phyloP scores from a whole-genome alignment of 2,888 invertebrate species.

The Chydorus sphaericus region DNA sequence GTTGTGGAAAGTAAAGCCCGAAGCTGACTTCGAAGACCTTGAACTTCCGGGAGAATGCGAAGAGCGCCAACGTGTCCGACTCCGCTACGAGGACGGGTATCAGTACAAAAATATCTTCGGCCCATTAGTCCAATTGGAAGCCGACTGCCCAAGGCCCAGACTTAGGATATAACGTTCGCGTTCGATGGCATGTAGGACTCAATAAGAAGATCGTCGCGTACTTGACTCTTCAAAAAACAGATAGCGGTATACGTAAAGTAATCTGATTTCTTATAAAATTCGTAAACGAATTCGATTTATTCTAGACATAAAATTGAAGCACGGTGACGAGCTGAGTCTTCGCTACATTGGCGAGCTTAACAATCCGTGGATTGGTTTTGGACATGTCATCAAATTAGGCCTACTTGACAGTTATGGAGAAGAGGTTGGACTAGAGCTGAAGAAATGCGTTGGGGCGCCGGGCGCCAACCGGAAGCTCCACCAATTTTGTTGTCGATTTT shows the following conservation, averaged over 20 bases:
- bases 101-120: slow-evolving; percentile 98
- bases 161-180: slow-evolving; percentile 95
- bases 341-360: slow-evolving; percentile 85
- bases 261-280: background rate
- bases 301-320: slow-evolving; percentile 93
- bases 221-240: slow-evolving; percentile 91
- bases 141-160: slow-evolving; percentile 97
- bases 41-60: slow-evolving; percentile 97
- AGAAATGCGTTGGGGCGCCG: slow-evolving; percentile 80
- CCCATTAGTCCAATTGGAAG: slow-evolving; percentile 89
- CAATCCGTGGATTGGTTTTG: slow-evolving; percentile 93
- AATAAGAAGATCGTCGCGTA: slow-evolving; percentile 97
- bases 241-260: slow-evolving; percentile 46
- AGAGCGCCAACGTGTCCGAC: slow-evolving; percentile 79
- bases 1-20: slow-evolving; percentile 95
- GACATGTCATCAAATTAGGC: slow-evolving; percentile 94
- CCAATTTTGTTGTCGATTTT: slow-evolving; percentile 95
- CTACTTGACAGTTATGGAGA: slow-evolving; percentile 93
- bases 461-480: slow-evolving; percentile 82
- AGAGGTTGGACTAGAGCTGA: slow-evolving; percentile 92
- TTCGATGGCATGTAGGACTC: slow-evolving; percentile 95
- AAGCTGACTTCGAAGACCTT: slow-evolving; percentile 93
- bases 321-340: slow-evolving; percentile 89
- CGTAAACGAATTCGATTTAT: slow-evolving; percentile 10
- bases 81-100: slow-evolving; percentile 92